A percentile compares a stretch with the other conserved stretches of the same genome.
Evolutionary conservation across 2,888 invertebrate species (phyloP).

Genomic region (Deroplatys truncata): DNA sequence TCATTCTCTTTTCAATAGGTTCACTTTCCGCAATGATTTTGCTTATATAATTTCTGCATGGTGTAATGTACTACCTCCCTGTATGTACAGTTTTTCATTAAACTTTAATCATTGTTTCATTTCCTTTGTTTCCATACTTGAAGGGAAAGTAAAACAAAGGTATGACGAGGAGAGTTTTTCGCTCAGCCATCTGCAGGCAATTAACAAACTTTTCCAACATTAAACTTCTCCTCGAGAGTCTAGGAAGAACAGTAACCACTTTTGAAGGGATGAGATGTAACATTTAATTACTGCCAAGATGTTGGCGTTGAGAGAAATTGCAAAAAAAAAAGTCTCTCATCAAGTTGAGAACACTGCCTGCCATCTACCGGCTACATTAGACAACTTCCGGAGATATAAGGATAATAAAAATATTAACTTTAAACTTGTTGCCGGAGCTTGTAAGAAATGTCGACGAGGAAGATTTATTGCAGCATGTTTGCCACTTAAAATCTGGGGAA

Average conservation of each 20-base stretch:
- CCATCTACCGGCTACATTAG: too few relatives aligned
- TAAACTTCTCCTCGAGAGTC: not conserved
- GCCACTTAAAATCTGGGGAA: too few relatives aligned
- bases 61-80: too few relatives aligned
- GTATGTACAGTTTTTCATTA: not conserved
- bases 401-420: too few relatives aligned
- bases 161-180: not conserved
- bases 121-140: not conserved
- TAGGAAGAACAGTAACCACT: not conserved
- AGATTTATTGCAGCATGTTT: too few relatives aligned
- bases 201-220: not conserved
- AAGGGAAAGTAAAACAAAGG: not conserved
- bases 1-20: too few relatives aligned
- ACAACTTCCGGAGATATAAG: too few relatives aligned
- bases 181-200: not conserved
- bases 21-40: too few relatives aligned
- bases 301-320: not conserved
- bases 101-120: not conserved
- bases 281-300: not conserved
- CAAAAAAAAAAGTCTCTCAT: not conserved
- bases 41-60: too few relatives aligned
- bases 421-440: too few relatives aligned
- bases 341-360: not conserved
- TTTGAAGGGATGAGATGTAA: not conserved
- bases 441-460: too few relatives aligned